Evolutionary conservation across 2,797 vertebrate species (phyloP).

Genomic region (Oreortyx pictus): DNA sequence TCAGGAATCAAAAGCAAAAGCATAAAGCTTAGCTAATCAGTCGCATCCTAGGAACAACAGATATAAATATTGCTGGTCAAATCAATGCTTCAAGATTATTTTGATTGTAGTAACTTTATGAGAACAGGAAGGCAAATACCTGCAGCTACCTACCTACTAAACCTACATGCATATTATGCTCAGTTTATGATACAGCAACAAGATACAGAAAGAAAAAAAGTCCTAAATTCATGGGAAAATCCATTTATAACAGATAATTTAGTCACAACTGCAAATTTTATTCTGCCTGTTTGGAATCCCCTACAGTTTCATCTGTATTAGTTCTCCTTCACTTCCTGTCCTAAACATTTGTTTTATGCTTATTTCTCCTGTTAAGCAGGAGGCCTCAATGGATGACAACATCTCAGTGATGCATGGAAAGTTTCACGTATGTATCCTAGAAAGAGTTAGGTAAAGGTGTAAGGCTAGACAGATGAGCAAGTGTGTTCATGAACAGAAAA

Average conservation of each 20-base stretch:
- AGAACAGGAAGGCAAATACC: neutral
- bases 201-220: neutral
- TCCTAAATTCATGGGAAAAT: slow-evolving; percentile 2
- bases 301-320: slow-evolving; percentile 53
- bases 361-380: slow-evolving; percentile 39
- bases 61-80: neutral
- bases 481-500: neutral
- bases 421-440: neutral
- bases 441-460: neutral
- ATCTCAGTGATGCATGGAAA: slow-evolving; percentile 3
- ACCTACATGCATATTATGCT: neutral
- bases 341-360: slow-evolving; percentile 55
- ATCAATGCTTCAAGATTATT: neutral
- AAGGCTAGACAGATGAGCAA: neutral
- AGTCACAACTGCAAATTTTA: slow-evolving; percentile 58
- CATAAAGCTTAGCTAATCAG: neutral
- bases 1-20: neutral
- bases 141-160: neutral
- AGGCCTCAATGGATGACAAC: slow-evolving; percentile 9
- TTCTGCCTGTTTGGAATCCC: slow-evolving; percentile 53
- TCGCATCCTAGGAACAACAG: neutral
- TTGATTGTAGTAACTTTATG: neutral
- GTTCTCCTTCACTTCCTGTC: slow-evolving; percentile 58
- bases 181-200: neutral
- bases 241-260: slow-evolving; percentile 19